phyloP scores from a whole-genome alignment of 2,888 invertebrate genomes.

The Tetheella fluctuosa region DNA sequence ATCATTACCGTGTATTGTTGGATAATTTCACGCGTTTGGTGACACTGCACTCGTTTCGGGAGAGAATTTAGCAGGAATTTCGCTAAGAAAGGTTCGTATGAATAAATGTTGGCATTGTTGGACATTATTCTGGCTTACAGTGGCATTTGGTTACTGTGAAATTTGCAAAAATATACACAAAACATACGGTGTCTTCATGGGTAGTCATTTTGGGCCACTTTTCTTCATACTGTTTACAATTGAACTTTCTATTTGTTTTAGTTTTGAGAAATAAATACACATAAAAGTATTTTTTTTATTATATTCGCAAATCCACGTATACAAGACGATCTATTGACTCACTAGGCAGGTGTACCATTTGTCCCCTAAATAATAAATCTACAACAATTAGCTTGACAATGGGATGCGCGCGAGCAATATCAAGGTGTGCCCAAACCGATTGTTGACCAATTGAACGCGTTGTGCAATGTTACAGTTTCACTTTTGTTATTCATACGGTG shows the following conservation, averaged over 20 bases:
- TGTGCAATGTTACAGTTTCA: conserved; percentile 44
- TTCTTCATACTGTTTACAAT: not conserved
- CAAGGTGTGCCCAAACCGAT: conserved; percentile 43
- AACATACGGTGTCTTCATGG: not conserved
- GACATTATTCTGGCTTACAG: conserved; percentile 48
- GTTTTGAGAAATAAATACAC: not conserved
- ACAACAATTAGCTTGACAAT: conserved; percentile 54
- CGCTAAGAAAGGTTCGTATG: conserved; percentile 57
- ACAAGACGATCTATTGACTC: conserved; percentile 9
- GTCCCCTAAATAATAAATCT: conserved; percentile 47
- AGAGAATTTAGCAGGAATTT: conserved; percentile 70
- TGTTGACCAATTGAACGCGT: conserved; percentile 42
- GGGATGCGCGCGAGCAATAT: conserved; percentile 45
- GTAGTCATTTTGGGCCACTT: not conserved
- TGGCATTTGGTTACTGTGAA: conserved; percentile 50
- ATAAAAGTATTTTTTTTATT: not conserved
- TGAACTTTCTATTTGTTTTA: conserved; percentile 13
- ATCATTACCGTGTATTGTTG: conserved; percentile 79
- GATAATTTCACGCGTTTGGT: conserved; percentile 80
- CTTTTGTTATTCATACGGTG: conserved; percentile 30
- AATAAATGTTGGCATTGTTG: conserved; percentile 53
- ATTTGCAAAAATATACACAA: conserved; percentile 34
- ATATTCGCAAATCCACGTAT: not conserved
- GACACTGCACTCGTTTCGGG: conserved; percentile 76
- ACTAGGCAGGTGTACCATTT: conserved; percentile 48